Evolutionary conservation across 1,140 invertebrate genomes (phyloP).

Genomic region (Catajapyx aquilonaris): DNA sequence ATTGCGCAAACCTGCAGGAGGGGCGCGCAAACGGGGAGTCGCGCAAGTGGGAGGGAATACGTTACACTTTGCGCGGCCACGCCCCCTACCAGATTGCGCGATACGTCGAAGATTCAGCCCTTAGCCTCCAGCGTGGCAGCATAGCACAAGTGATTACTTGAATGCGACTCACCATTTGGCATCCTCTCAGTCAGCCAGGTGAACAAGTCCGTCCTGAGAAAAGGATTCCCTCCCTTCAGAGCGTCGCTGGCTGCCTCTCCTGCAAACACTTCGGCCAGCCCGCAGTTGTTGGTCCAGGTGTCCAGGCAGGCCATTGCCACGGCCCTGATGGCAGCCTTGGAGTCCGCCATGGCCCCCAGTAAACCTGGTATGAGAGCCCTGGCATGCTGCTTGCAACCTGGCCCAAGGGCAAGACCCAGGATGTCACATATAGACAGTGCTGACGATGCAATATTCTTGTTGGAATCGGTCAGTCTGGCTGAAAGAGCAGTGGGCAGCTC

Average conservation of each 20-base stretch:
- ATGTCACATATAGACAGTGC: slow-evolving; percentile 59
- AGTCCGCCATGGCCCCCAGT: slow-evolving; percentile 45
- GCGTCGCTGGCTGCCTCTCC: slow-evolving; percentile 74
- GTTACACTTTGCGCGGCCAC: too few species aligned
- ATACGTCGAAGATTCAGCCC: too few species aligned
- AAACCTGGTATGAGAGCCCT: slow-evolving; percentile 63
- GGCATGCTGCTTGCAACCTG: slow-evolving; percentile 56
- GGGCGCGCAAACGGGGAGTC: too few species aligned
- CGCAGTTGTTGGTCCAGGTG: slow-evolving; percentile 56
- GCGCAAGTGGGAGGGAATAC: too few species aligned
- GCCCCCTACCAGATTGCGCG: too few species aligned
- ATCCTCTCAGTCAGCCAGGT: slow-evolving; percentile 64
- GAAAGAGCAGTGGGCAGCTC: slow-evolving; percentile 58
- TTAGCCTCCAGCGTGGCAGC: too few species aligned
- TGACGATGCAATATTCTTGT: slow-evolving; percentile 70
- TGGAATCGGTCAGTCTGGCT: slow-evolving; percentile 60
- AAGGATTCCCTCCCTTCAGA: slow-evolving; percentile 61
- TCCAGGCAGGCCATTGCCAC: slow-evolving; percentile 61
- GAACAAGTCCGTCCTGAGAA: slow-evolving; percentile 56
- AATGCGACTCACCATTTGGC: slow-evolving; percentile 33
- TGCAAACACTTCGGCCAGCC: slow-evolving; percentile 63
- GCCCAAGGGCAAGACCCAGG: slow-evolving; percentile 57
- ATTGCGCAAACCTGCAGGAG: too few species aligned
- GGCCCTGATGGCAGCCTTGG: slow-evolving; percentile 52
- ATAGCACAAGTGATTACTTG: too few species aligned